These are phyloP conservation scores for Thera britannica DNA, from an alignment of 2,888 invertebrate species.

Conservation along the genomic window DNA sequence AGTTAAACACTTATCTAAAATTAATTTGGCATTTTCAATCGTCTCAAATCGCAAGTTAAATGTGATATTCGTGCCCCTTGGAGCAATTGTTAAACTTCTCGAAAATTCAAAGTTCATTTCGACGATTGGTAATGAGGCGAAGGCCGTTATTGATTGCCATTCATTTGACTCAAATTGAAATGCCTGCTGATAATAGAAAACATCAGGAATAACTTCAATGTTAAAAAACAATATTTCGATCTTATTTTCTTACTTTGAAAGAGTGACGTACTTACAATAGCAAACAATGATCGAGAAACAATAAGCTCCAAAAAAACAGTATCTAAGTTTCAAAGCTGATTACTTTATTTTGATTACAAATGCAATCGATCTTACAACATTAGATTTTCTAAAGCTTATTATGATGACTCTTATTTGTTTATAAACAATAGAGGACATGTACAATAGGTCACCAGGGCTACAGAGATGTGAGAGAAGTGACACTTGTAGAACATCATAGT, in stretches of 20 bases:
- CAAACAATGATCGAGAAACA: not conserved
- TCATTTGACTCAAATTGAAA: conserved; percentile 22
- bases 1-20: conserved; percentile 29
- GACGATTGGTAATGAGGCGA: conserved; percentile 36
- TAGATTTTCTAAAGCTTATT: no score
- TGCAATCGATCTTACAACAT: no score
- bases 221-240: not conserved
- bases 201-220: conserved; percentile 11
- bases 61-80: conserved; percentile 40
- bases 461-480: conserved; percentile 35
- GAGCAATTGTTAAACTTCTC: conserved; percentile 41
- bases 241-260: not conserved
- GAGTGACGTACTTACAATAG: not conserved
- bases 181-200: conserved; percentile 21
- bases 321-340: no score
- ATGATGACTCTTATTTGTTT: not conserved
- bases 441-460: conserved; percentile 13
- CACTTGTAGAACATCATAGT: conserved; percentile 50
- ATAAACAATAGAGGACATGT: not conserved
- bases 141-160: conserved; percentile 33
- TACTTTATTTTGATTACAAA: no score
- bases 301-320: not conserved
- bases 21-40: conserved; percentile 38
- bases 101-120: conserved; percentile 42
- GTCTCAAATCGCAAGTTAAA: conserved; percentile 36